Percentiles rank a stretch among this genome's conserved stretches.
Conservation (phyloP, 2,113 vertebrate genomes). For the Alethe castanea region DNA sequence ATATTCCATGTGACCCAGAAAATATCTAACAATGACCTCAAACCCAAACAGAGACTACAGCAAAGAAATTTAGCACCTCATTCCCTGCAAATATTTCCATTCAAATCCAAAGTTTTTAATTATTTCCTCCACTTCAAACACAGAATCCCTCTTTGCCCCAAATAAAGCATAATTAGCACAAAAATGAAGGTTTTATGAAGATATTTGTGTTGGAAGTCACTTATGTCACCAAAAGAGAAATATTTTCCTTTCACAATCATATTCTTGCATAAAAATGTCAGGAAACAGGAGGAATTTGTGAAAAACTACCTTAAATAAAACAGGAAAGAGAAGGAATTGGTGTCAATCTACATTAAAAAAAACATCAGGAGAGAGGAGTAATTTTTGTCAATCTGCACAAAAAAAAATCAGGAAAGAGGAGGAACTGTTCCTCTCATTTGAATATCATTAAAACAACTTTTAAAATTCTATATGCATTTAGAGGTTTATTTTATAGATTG, state of each 20-base stretch:
- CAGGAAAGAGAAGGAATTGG: neutral
- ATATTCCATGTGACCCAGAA: neutral
- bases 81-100: neutral
- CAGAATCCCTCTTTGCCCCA: neutral
- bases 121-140: neutral
- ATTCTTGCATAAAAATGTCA: neutral
- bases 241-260: neutral
- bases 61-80: neutral
- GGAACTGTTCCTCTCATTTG: neutral
- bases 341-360: neutral
- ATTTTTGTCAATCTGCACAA: neutral
- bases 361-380: neutral
- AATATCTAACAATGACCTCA: neutral
- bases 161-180: neutral
- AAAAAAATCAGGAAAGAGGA: neutral
- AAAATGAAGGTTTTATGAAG: neutral
- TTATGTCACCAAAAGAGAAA: neutral
- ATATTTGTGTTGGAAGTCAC: neutral
- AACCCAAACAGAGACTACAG: neutral
- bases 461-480: neutral
- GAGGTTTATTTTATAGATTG: neutral
- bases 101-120: neutral
- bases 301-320: neutral
- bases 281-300: neutral
- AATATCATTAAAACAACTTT: neutral